phyloP scores from a whole-genome alignment of 2,113 vertebrate genomes.

The Carettochelys insculpta region DNA sequence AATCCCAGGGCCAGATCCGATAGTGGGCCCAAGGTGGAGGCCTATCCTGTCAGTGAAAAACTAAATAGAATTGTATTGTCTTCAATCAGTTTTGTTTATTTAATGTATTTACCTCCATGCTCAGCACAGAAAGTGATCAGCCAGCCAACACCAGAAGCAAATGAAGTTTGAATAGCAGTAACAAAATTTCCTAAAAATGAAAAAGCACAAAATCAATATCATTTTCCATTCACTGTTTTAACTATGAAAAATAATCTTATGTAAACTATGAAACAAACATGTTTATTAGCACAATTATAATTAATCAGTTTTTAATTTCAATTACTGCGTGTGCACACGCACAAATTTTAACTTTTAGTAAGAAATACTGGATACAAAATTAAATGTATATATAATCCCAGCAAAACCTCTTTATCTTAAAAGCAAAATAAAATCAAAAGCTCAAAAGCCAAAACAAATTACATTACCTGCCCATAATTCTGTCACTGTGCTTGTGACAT shows the following conservation, averaged over 20 bases:
- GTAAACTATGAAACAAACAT: background rate
- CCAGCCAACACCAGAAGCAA: constrained; percentile 88
- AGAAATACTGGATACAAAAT: background rate
- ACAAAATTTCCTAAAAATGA: constrained; percentile 88
- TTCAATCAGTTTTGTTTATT: background rate
- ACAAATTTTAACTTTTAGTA: background rate
- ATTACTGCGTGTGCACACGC: background rate
- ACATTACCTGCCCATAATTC: constrained; percentile 91
- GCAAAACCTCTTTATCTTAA: background rate
- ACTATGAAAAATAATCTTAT: background rate
- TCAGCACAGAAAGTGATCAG: constrained; percentile 93
- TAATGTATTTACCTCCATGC: constrained; percentile 84
- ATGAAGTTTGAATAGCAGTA: constrained; percentile 86
- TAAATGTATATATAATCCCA: background rate
- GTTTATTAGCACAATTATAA: background rate
- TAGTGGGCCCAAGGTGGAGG: background rate
- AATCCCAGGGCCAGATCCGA: background rate
- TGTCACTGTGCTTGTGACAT: constrained; percentile 87
- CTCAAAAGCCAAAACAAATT: background rate
- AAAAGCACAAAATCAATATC: constrained; percentile 45
- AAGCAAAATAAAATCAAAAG: background rate
- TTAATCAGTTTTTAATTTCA: background rate
- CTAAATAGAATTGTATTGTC: background rate
- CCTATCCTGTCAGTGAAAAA: background rate
- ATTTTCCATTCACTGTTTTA: background rate